phyloP scores from a whole-genome alignment of 2,797 vertebrate genomes.

The Garrulus glandarius region DNA sequence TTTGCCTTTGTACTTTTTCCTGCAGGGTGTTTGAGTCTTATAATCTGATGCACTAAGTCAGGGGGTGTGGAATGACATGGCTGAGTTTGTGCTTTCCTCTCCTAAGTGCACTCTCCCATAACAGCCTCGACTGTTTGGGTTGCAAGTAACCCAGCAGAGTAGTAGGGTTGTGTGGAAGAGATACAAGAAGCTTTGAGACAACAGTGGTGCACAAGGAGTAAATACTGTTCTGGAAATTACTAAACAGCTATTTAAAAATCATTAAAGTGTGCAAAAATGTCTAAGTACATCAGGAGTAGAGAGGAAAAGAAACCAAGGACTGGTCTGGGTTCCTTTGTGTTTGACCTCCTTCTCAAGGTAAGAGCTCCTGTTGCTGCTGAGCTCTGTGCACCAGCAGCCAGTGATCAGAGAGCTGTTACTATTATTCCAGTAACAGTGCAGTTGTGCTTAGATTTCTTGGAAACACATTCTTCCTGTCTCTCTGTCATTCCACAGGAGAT shows the following conservation, averaged over 20 bases:
- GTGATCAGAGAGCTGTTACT: neutral
- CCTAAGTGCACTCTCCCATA: neutral
- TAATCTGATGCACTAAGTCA: accelerated
- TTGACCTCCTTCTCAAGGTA: neutral
- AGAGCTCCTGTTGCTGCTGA: neutral
- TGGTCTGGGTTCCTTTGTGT: accelerated
- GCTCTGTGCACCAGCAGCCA: neutral
- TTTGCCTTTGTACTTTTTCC: neutral
- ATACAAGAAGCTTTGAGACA: neutral
- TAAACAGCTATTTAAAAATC: neutral
- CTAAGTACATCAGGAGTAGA: neutral
- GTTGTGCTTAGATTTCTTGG: neutral
- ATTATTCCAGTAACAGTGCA: neutral
- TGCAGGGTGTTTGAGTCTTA: neutral
- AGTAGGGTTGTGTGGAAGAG: neutral
- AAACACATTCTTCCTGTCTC: neutral
- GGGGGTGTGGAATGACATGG: accelerated
- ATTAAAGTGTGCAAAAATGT: neutral
- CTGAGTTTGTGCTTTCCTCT: neutral
- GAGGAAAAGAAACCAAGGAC: neutral
- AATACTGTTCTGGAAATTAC: neutral
- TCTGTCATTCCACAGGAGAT: neutral
- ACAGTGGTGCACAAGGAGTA: neutral
- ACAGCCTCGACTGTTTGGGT: neutral
- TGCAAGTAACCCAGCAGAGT: neutral